Conservation (phyloP, 2,113 vertebrate species). For the Amblyopsis rosae region DNA sequence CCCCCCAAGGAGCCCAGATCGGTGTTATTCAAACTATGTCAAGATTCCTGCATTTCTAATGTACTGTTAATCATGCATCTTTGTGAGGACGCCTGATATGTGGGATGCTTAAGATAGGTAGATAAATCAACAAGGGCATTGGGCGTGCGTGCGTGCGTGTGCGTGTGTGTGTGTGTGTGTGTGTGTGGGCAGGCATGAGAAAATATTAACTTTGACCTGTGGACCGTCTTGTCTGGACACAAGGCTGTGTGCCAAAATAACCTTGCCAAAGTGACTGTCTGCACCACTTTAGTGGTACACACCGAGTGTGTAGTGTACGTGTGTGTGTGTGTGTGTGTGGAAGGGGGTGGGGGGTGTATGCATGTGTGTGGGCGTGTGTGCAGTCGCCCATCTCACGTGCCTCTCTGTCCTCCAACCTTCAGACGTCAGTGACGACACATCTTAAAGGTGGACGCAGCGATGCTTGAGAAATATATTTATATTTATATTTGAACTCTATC, state of each 20-base stretch:
- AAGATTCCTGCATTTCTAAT: slow-evolving; percentile 69
- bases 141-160: slow-evolving; percentile 1
- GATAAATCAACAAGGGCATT: slow-evolving; percentile 14
- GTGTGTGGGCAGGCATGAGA: not conserved
- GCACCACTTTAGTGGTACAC: not conserved
- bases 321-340: too few species aligned
- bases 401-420: slow-evolving; percentile 44
- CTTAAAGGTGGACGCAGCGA: too few species aligned
- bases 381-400: slow-evolving; percentile 32
- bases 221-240: slow-evolving; percentile 11
- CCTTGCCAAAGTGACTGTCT: slow-evolving; percentile 2
- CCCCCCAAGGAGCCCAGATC: slow-evolving; percentile 58
- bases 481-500: too few species aligned
- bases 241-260: slow-evolving; percentile 1
- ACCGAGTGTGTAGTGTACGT: not conserved
- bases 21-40: slow-evolving; percentile 65
- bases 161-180: not conserved
- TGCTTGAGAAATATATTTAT: too few species aligned
- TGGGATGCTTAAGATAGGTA: not conserved
- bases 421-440: slow-evolving; percentile 10
- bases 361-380: too few species aligned
- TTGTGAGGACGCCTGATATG: slow-evolving; percentile 27
- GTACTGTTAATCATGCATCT: slow-evolving; percentile 47
- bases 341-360: not conserved
- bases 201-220: slow-evolving; percentile 20